These are phyloP conservation scores for Phataginus tetradactyla DNA, from an alignment of 2,797 vertebrate genomes.

Conservation along the genomic window DNA sequence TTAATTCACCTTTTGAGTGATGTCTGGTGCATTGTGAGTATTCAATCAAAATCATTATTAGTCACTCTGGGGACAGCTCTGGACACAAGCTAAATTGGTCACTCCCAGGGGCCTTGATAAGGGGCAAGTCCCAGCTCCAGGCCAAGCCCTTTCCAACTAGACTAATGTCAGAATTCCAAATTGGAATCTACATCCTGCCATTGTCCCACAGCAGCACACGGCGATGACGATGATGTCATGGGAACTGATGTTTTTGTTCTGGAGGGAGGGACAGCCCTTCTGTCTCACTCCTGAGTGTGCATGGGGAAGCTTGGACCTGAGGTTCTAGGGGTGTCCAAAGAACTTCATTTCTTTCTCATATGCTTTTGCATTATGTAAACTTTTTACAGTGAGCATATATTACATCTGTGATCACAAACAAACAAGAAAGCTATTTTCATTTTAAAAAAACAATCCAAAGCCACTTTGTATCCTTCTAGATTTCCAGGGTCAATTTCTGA, in stretches of 20 bases:
- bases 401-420: background rate
- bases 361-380: background rate
- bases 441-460: background rate
- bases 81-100: background rate
- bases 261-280: background rate
- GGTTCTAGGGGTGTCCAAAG: background rate
- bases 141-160: background rate
- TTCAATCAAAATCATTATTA: background rate
- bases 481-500: background rate
- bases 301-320: background rate
- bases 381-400: background rate
- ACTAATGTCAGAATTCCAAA: slow-evolving; percentile 64
- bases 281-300: background rate
- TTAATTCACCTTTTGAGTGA: background rate
- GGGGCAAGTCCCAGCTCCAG: background rate
- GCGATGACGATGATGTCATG: slow-evolving; percentile 53
- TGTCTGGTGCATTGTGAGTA: background rate
- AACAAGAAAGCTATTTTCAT: background rate
- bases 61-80: background rate
- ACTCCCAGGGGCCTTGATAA: background rate
- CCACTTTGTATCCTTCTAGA: background rate
- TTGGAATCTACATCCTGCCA: slow-evolving; percentile 59
- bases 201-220: slow-evolving; percentile 41
- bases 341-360: background rate
- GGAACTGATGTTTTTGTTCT: slow-evolving; percentile 11